Percentiles rank a stretch among this genome's conserved stretches.
These are phyloP conservation scores for Laticauda colubrina DNA, from an alignment of 2,113 vertebrate genomes.

Conservation along the genomic window DNA sequence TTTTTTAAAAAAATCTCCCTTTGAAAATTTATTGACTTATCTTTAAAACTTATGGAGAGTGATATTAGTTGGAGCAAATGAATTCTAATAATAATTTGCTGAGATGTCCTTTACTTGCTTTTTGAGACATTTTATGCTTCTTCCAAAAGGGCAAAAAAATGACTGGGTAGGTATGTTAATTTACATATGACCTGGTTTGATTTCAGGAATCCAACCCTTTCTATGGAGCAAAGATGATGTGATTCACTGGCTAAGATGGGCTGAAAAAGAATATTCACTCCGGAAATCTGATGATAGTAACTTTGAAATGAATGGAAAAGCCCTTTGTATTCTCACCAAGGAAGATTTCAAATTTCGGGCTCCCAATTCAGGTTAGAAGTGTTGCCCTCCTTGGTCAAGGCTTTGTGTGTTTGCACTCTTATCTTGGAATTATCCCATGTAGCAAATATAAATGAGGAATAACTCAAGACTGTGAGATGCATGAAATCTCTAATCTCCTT, in stretches of 20 bases:
- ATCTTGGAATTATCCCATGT: neutral
- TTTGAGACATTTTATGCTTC: neutral
- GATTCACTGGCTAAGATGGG: conserved; percentile 89
- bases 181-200: conserved; percentile 30
- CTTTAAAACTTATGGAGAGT: neutral
- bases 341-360: conserved; percentile 87
- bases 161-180: conserved; percentile 15
- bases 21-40: neutral
- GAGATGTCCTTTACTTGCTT: neutral
- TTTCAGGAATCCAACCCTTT: conserved; percentile 86
- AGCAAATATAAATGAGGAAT: neutral
- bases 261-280: conserved; percentile 85
- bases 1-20: neutral
- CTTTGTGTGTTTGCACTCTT: neutral
- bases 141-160: neutral
- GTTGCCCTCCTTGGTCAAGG: neutral
- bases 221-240: conserved; percentile 92
- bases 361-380: conserved; percentile 81
- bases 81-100: neutral
- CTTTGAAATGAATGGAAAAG: conserved; percentile 91
- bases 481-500: neutral
- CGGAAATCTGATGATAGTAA: conserved; percentile 58
- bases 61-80: neutral
- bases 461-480: neutral
- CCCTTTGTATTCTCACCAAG: conserved; percentile 90